Base-by-base conservation (phyloP, 1,140 invertebrate genomes). In the Hylyphantes graminicola region DNA sequence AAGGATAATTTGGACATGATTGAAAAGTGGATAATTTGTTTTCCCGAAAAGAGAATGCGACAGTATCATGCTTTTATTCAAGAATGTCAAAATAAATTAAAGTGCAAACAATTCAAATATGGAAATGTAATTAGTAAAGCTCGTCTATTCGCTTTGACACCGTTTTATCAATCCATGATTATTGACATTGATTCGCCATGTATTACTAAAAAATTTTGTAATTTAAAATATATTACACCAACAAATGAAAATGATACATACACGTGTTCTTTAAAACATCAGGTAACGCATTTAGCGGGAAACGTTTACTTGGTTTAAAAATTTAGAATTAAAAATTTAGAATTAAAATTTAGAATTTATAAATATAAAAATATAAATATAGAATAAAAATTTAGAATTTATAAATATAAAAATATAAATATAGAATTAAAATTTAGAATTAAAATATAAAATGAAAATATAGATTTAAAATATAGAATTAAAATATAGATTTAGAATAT, bases 1-100 rank as follows among this genome's bases (percentile, higher is more conserved):
- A 72, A 72, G 19, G 51, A 54, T 2, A 72, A 72, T 19, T 8
- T 72, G 10, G 51, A 72, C 19, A 72, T 53, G 50, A 53, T 72
- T 72, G 68, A 72, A 72, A 13, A 11, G 4, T 72, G 68, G 68
- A 53, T 72, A 72, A 72, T 72, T n/a, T 72, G 68, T 72, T 72
- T 72, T 53, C 68, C 68, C 12, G 68, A 72, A 72, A 72, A 72
- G 54, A 51, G 50, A 53, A 72, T 72, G 51, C 51, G 48, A 54
- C 2, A n/a, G 54, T 72, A 72, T 72, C 48, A 72, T 53, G 2
- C 0, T 10, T 72, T 72, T 72, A 35, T 72, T 12, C 68, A 72
- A 54, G 51, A 51, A n/a, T 72, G 68, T 54, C 51, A 53, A 12
- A 72, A 54, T 54, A 72, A 72, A 72, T 72, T 72, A 72, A 53